These are phyloP conservation scores for Prionailurus viverrinus DNA, from an alignment of 2,113 vertebrate species.

Conservation along the genomic window DNA sequence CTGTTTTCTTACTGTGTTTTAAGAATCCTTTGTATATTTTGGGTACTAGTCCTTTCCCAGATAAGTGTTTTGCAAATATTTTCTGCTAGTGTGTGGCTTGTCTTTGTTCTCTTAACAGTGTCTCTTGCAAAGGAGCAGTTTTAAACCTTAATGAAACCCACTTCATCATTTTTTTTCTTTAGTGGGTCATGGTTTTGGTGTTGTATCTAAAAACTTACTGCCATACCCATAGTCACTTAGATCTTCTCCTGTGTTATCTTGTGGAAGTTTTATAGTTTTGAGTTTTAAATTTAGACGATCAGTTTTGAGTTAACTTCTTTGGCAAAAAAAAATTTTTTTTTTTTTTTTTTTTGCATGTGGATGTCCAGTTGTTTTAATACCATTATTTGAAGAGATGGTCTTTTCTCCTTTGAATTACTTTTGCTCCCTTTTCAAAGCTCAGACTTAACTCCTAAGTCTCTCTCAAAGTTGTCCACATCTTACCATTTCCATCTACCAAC, in stretches of 20 bases:
- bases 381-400: not conserved
- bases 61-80: not conserved
- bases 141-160: slow-evolving; percentile 24
- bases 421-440: not conserved
- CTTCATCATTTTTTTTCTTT: not conserved
- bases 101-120: not conserved
- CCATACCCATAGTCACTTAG: not conserved
- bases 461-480: not conserved
- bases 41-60: not conserved
- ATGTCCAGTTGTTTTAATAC: not conserved
- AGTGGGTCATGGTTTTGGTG: not conserved
- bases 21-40: not conserved
- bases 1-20: not conserved
- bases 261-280: not conserved
- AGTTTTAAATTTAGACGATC: not conserved
- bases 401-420: not conserved
- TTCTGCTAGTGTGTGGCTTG: not conserved
- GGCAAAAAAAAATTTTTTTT: not conserved
- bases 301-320: not conserved
- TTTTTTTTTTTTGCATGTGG: not conserved
- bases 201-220: not conserved
- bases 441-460: not conserved
- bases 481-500: not conserved
- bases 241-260: not conserved
- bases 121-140: slow-evolving; percentile 24